A percentile compares a stretch with the other conserved stretches of the same genome.
Conservation (phyloP, 2,113 vertebrate genomes). For the Sander vitreus region DNA sequence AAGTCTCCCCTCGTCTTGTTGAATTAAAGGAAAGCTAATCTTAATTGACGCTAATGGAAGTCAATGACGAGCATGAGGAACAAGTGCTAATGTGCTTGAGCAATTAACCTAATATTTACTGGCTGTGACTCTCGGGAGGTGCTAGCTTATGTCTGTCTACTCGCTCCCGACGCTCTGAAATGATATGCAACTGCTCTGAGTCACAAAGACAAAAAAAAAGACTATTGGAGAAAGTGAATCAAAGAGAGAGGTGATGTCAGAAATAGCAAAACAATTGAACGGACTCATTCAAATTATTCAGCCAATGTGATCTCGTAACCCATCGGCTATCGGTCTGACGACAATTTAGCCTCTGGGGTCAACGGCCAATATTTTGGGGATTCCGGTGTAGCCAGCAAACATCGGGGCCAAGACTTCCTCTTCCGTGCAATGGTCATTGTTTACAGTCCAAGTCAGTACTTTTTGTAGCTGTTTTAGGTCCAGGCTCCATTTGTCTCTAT, state of each 20-base stretch:
- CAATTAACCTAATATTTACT: conserved; percentile 83
- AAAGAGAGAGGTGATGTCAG: conserved; percentile 4
- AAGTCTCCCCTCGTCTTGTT: conserved; percentile 36
- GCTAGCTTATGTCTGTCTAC: conserved; percentile 34
- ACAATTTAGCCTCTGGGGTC: too few species aligned
- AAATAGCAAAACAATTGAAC: conserved; percentile 2
- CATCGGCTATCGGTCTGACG: too few species aligned
- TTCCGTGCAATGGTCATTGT: too few species aligned
- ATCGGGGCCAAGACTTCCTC: too few species aligned
- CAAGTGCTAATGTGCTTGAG: conserved; percentile 74
- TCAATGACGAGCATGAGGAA: conserved; percentile 67
- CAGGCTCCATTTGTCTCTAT: too few species aligned
- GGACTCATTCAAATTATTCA: not conserved
- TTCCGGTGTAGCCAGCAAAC: too few species aligned
- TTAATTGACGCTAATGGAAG: conserved; percentile 80
- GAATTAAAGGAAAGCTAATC: conserved; percentile 68
- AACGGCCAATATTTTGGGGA: too few species aligned
- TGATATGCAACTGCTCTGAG: conserved; percentile 39
- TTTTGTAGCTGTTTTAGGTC: too few species aligned
- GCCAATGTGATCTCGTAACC: not conserved
- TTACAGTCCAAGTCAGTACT: too few species aligned
- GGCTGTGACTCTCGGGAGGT: conserved; percentile 69
- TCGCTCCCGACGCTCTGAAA: conserved; percentile 38
- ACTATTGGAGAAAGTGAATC: conserved; percentile 1
- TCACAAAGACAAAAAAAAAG: not conserved